Evolutionary conservation across 2,797 vertebrate genomes (phyloP).

Genomic region (Crax fasciolata): DNA sequence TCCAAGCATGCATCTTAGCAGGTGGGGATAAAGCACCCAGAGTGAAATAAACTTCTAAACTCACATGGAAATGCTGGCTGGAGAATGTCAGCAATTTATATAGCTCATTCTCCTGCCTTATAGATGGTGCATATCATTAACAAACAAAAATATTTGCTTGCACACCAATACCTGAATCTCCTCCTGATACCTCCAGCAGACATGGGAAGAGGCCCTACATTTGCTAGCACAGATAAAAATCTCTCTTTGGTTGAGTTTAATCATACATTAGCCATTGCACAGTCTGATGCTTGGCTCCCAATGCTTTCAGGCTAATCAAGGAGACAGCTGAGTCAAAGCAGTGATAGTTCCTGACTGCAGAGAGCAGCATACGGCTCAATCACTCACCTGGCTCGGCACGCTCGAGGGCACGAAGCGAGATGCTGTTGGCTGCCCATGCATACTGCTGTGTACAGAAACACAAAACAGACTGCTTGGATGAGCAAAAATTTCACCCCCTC

Average conservation of each 20-base stretch:
- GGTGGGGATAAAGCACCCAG: not conserved
- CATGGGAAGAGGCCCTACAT: not conserved
- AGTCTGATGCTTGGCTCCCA: conserved; percentile 39
- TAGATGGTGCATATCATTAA: conserved; percentile 29
- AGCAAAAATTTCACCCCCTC: not conserved
- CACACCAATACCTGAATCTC: not conserved
- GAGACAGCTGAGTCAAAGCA: conserved; percentile 59
- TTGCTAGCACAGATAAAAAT: conserved; percentile 63
- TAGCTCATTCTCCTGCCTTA: conserved; percentile 39
- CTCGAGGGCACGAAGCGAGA: not conserved
- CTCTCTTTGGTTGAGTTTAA: conserved; percentile 57
- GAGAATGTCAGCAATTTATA: conserved; percentile 14
- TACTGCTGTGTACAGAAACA: not conserved
- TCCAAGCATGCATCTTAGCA: not conserved
- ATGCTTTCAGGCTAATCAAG: conserved; percentile 55
- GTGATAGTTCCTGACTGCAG: conserved; percentile 53
- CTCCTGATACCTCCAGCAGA: not conserved
- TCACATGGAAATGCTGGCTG: not conserved
- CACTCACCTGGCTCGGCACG: conserved; percentile 5
- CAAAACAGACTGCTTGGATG: not conserved
- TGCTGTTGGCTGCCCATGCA: not conserved
- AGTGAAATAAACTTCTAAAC: conserved; percentile 27
- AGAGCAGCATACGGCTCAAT: conserved; percentile 14
- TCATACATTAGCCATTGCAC: not conserved
- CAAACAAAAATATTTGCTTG: conserved; percentile 17